Base-by-base conservation (phyloP, 2,797 vertebrate species). In the Sorex maritimensis region DNA sequence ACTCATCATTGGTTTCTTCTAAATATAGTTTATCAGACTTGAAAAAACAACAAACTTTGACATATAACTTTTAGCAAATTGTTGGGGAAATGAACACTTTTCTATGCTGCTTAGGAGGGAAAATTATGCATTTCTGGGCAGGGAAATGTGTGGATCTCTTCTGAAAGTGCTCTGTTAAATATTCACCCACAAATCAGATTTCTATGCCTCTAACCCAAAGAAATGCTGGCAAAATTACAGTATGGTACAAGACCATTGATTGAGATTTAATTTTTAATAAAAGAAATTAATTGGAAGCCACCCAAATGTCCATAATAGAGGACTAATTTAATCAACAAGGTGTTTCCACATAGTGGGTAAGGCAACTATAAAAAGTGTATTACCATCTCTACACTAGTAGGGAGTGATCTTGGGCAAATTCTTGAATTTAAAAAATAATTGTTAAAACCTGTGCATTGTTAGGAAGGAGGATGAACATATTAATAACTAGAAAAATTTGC, bases 251-350 rank as follows among this genome's bases (percentile, higher is more conserved):
- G 12, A 34, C 55, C 69, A n/a, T 81, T 23, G 12, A n/a, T n/a
- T 30, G 49, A 30, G 72, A 81, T 9, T 69, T 17, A 46, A 61
- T 44, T 41, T 86, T 30, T 75, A 80, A 71, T 63, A 63, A 63
- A 44, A 68, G 81, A 80, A 12, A 19, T 34, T 34, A 63, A 61
- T 87, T 93, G 65, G 23, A 91, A 88, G 30, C 28, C 81, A 84
- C 15, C 72, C n/a, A 89, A 74, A 55, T 77, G 19, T 38, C 9
- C 6, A 2, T 44, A 67, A 80, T 26, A 72, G 8, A 79, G 17
- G 26, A 85, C 44, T 30, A 10, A 67, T 4, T 80, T n/a, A 82
- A 91, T 73, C 49, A 88, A 67, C 52, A 94, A 82, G 68, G 68
- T 74, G 74, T 0, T 23, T 41, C 24, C 46, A 74, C 28, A 63